A percentile compares a stretch with the other conserved stretches of the same genome.
Conservation (phyloP, 35 echinoderm and acorn worm species). For the Eucidaris tribuloides region DNA sequence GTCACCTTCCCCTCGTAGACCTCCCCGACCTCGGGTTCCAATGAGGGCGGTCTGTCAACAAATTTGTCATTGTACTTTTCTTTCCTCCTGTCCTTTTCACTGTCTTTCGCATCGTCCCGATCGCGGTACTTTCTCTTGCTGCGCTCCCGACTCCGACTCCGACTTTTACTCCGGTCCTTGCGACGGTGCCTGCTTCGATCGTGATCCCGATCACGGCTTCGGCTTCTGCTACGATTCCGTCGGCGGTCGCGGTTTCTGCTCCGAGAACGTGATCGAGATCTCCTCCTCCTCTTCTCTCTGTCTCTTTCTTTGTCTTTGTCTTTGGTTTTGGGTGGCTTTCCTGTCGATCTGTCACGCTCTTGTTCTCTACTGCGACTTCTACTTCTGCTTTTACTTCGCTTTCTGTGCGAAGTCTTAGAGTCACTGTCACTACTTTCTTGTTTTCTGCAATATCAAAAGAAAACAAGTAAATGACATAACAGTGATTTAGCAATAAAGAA, state of each 20-base stretch:
- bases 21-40: constrained; percentile 84
- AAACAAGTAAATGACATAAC: no score
- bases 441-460: no score
- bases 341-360: constrained; percentile 42
- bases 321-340: background rate
- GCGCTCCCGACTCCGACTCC: constrained; percentile 21
- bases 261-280: constrained; percentile 24
- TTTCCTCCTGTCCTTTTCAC: constrained; percentile 18
- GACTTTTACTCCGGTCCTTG: constrained; percentile 42
- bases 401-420: background rate
- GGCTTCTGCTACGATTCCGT: constrained; percentile 40
- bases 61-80: constrained; percentile 74
- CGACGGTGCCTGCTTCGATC: constrained; percentile 47
- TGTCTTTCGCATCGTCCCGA: constrained; percentile 22
- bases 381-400: constrained; percentile 51
- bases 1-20: constrained; percentile 92
- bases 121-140: constrained; percentile 51
- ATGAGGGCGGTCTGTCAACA: constrained; percentile 69
- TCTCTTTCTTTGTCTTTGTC: constrained; percentile 23
- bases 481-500: no score
- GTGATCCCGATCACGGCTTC: no score
- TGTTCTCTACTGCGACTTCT: constrained; percentile 54
- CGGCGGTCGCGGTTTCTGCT: constrained; percentile 28
- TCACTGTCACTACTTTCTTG: background rate
- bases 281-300: constrained; percentile 21